These are phyloP conservation scores for Centropyge bicolor DNA, from an alignment of 2,797 vertebrate species.

Conservation along the genomic window DNA sequence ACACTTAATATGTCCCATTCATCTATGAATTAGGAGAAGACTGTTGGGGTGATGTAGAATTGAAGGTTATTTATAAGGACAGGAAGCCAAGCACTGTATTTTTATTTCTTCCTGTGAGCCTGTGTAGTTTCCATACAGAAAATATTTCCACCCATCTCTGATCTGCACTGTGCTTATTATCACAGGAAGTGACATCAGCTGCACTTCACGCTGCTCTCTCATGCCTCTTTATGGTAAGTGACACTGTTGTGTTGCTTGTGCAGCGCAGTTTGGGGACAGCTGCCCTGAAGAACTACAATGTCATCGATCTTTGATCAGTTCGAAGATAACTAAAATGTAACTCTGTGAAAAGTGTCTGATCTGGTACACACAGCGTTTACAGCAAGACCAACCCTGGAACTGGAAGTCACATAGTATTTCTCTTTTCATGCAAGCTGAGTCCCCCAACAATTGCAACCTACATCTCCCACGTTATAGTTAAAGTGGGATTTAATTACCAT, in stretches of 20 bases:
- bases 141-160: constrained; percentile 35
- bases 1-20: not conserved
- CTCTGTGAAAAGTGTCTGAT: not conserved
- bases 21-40: not conserved
- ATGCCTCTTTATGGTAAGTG: not conserved
- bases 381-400: not conserved
- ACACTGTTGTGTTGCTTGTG: not conserved
- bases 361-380: not conserved
- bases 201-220: constrained; percentile 2
- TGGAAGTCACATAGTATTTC: not conserved
- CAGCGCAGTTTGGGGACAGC: not conserved
- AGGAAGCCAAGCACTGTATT: constrained; percentile 26
- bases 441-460: not conserved
- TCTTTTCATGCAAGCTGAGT: not conserved
- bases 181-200: constrained; percentile 55
- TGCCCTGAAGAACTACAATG: not conserved
- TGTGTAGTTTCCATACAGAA: constrained; percentile 41
- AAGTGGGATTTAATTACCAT: not conserved
- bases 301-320: not conserved
- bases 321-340: constrained; percentile 15
- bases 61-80: constrained; percentile 19
- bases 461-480: not conserved
- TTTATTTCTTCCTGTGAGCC: constrained; percentile 31
- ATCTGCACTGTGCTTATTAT: constrained; percentile 18
- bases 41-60: not conserved